These are phyloP conservation scores for Globodera ellingtonae DNA, from an alignment of 1,140 invertebrate genomes.

Conservation along the genomic window DNA sequence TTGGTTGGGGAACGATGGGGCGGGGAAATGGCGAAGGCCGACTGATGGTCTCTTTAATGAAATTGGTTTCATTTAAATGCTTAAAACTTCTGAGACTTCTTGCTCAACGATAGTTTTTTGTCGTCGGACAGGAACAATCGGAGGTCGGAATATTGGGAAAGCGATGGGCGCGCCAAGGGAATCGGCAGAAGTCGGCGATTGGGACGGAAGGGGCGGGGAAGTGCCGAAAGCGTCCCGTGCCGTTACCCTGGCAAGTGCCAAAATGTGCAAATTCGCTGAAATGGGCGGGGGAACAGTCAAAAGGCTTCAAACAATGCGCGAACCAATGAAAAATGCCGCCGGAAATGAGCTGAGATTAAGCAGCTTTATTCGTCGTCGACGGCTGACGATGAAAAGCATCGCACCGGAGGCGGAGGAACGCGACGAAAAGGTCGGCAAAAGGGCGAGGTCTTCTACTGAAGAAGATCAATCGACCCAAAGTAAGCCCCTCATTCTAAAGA, in stretches of 20 bases:
- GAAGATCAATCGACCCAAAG: neutral
- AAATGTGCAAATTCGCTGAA: slow-evolving; percentile 2
- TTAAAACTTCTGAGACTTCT: neutral
- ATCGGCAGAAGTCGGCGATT: neutral
- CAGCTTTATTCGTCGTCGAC: neutral
- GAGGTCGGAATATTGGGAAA: slow-evolving; percentile 26
- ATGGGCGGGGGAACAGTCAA: neutral
- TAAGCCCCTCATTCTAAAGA: neutral
- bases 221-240: neutral
- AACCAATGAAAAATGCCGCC: neutral
- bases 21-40: neutral
- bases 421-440: neutral
- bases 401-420: neutral
- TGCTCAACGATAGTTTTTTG: neutral
- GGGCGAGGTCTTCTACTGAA: no score
- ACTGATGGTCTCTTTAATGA: neutral
- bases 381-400: neutral
- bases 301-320: neutral
- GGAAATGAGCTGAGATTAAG: neutral
- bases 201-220: neutral
- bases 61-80: neutral
- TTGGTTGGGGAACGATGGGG: neutral
- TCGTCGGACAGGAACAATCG: neutral
- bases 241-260: neutral
- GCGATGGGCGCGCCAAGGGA: slow-evolving; percentile 10